Evolutionary conservation across 2,888 invertebrate species (phyloP), one percentile per base, ranked within the genome.

Genomic region (Idaea straminata): DNA sequence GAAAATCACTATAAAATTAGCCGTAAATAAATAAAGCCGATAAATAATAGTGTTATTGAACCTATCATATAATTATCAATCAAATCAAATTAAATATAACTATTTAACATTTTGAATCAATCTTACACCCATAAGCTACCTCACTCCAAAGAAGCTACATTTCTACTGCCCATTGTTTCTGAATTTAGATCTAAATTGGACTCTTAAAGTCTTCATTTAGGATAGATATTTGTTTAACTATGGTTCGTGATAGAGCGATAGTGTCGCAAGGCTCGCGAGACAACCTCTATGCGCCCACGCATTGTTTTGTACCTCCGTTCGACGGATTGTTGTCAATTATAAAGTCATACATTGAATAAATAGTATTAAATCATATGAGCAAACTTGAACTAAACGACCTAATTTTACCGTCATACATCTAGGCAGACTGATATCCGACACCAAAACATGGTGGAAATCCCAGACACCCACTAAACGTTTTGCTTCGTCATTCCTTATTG

Each of bases 261-360:
- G 72, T 80, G 75, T 76, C 73, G 80, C 75, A 77, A 80, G 74
- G 72, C 68, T 69, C 73, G 74, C 79, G 68, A 67, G 64, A 34
- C 47, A 47, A 15, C 65, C 75, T 77, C 75, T 72, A 47, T 47
- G 69, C 78, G 73, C 76, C 77, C 69, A 77, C 78, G 74, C 74
- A 75, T 76, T 80, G 79, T 81, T 72, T 75, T 66, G 66, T 62
- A 38, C 68, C 62, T 67, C 64, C 61, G 68, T 71, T 72, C 71
- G 70, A 66, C 69, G 68, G 62, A 66, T 71, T 70, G 64, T 64
- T 66, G 64, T 58, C 65, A 71, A 69, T 67, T 63, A 25, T 25
- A 25, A 25, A 2, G 25, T 25, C n/a, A 25, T 25, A 25, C 25
- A 3, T 25, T 25, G 25, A 25, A 25, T 25, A 2, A 25, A 25